phyloP scores from a whole-genome alignment of 1,140 invertebrate species.

The Drosophila malerkotliana region DNA sequence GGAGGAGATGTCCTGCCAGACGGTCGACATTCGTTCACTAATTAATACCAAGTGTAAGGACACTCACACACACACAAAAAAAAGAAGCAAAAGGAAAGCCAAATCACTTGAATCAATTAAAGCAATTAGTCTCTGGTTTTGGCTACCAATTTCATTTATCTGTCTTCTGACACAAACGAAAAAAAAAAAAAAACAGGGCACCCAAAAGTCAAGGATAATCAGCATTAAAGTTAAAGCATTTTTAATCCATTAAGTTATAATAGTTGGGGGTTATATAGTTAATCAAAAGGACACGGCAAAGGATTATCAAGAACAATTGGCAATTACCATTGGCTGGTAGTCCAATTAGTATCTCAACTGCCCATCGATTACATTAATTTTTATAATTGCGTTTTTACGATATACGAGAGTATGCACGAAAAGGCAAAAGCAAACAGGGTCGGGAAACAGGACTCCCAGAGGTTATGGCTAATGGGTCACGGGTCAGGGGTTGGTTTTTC shows the following conservation, averaged over 20 bases:
- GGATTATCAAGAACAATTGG: constrained; percentile 24
- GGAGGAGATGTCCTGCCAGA: constrained; percentile 19
- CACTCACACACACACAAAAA: neutral
- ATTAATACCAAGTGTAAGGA: constrained; percentile 29
- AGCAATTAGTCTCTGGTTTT: constrained; percentile 25
- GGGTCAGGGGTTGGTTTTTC: neutral
- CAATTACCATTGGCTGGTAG: constrained; percentile 3
- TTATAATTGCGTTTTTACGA: constrained; percentile 52
- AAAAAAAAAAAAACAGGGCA: neutral
- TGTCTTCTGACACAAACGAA: neutral
- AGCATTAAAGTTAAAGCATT: neutral
- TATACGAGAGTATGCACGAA: constrained; percentile 11
- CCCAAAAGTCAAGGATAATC: constrained; percentile 6
- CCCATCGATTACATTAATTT: constrained; percentile 42
- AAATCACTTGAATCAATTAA: constrained; percentile 25
- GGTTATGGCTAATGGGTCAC: no score
- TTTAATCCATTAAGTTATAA: neutral
- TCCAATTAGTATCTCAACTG: constrained; percentile 37
- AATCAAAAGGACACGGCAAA: neutral
- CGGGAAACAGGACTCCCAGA: neutral
- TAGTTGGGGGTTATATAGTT: neutral
- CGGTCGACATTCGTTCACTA: constrained; percentile 8
- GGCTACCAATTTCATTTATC: constrained; percentile 6
- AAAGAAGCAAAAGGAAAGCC: constrained; percentile 5
- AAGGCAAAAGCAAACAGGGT: neutral